Base-by-base conservation (phyloP, 2,888 invertebrate genomes). In the Criorhina ranunculi region DNA sequence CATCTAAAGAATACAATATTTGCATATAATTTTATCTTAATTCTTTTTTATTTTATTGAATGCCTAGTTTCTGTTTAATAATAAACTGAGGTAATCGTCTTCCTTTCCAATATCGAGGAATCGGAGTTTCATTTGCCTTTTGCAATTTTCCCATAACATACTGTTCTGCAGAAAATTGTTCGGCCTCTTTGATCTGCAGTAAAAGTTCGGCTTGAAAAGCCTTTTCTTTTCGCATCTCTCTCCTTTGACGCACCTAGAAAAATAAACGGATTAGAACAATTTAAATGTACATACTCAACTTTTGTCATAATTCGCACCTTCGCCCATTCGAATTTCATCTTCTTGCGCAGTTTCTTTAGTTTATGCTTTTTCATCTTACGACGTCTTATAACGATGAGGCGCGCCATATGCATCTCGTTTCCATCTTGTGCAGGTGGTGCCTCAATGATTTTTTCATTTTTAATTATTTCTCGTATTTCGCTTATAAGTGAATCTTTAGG, bases 291-390 rank as follows among this genome's bases (percentile, higher is more conserved):
- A 15, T 46, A n/a, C 1, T 37, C 24, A 11, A 55, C 37, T 35
- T 55, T 40, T 33, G 1, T 33, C 8, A 57, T 12, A 15, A 8
- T 9, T 12, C 31, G 11, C 11, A 94, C 94, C 91, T 95, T 95
- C 0, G 94, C 95, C 95, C 95, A 95, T 83, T 94, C 94, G 90
- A 94, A 95, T 88, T 95, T 95, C 96, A 96, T 96, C 88, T 93
- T 94, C 90, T 96, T 97, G 86, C 96, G 93, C 69, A 96, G 92
- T 91, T 98, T 98, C 90, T 92, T 95, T 53, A 96, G 92, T 90
- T 97, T 96, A 89, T 98, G 98, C 88, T 95, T 96, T 91, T 95
- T 96, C 96, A 98, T 97, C 92, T 97, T 98, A 67, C 94, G 94
- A 60, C 95, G 93, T 59, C 97, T 93, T 37, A 97, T 96, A 0